Evolutionary conservation across 2,888 invertebrate species (phyloP), one percentile per base, ranked within the genome.

Genomic region (Rhodophaea formosa): DNA sequence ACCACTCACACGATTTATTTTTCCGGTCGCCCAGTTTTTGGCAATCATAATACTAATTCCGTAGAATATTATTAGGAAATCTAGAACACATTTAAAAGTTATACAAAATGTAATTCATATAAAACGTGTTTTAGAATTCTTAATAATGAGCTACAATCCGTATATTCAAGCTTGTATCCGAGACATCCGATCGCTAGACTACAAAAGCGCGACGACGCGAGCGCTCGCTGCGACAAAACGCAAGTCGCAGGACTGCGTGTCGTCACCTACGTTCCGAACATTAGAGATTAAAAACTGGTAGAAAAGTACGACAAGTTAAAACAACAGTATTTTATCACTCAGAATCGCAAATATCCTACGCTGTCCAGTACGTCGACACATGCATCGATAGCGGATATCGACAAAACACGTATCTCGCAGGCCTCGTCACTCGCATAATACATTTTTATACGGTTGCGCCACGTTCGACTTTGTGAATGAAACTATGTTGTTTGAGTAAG

Each of bases 261-360:
- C 10, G 35, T 0, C 35, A 12, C 35, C 10, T 7, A 35, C 35
- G 3, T 35, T 10, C 35, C 35, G 39, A n/a, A n/a, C 23, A 23
- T 23, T 23, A 23, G 23, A 23, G 23, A 23, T 12, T 39, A 39
- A 39, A 39, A 16, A 47, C 32, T 51, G 52, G 51, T 59, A 60
- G 52, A 59, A 61, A 63, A 59, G 57, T 62, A 39, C 35, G 10
- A 35, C 39, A 39, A 39, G 39, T 39, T n/a, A 39, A 39, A 39
- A 39, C 39, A 39, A 39, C 39, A n/a, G 39, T 39, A 6, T 39
- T 23, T n/a, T 39, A 39, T 39, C 12, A 39, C 39, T 10, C n/a
- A 39, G 12, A 12, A 12, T 35, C 23, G 2, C 23, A 23, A 23
- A 23, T 23, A 23, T 23, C 39, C 39, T n/a, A 3, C 39, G n/a